Evolutionary conservation across 2,888 invertebrate species (phyloP).

Genomic region (Tubiluchus corallicola): DNA sequence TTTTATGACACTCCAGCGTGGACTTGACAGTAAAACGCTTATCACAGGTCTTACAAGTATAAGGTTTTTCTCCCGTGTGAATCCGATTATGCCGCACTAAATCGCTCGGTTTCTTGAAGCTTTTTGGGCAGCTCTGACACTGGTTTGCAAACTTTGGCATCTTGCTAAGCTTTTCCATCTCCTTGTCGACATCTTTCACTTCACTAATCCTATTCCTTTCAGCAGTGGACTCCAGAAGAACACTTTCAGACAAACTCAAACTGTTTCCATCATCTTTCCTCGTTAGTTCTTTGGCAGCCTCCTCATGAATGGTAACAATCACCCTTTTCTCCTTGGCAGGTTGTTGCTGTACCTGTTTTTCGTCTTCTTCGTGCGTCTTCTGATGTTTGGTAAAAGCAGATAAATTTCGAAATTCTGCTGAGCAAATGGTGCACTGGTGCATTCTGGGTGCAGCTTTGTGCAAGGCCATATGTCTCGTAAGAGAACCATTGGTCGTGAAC

Average conservation of each 20-base stretch:
- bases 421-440: slow-evolving; percentile 20
- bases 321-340: too few relatives aligned
- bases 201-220: slow-evolving; percentile 26
- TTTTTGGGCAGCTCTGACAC: slow-evolving; percentile 28
- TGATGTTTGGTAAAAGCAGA: slow-evolving; percentile 10
- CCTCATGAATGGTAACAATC: too few relatives aligned
- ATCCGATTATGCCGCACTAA: slow-evolving; percentile 30
- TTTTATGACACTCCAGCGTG: slow-evolving; percentile 35
- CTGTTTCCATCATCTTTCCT: slow-evolving; percentile 13
- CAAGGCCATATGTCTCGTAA: slow-evolving; percentile 23
- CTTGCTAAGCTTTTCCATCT: not conserved
- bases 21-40: slow-evolving; percentile 42
- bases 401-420: slow-evolving; percentile 17
- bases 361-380: slow-evolving; percentile 6
- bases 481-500: slow-evolving; percentile 24
- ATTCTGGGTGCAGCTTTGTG: slow-evolving; percentile 18
- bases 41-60: slow-evolving; percentile 25
- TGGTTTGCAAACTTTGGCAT: slow-evolving; percentile 15
- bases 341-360: not conserved
- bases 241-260: slow-evolving; percentile 24
- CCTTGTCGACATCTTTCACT: slow-evolving; percentile 17
- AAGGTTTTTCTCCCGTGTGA: slow-evolving; percentile 35
- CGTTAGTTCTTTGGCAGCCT: slow-evolving; percentile 18
- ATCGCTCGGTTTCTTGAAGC: slow-evolving; percentile 32
- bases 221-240: slow-evolving; percentile 25